Percentiles rank a stretch among this genome's conserved stretches.
These are phyloP conservation scores for Ichneumon xanthorius DNA, from an alignment of 2,888 invertebrate genomes.

Conservation along the genomic window DNA sequence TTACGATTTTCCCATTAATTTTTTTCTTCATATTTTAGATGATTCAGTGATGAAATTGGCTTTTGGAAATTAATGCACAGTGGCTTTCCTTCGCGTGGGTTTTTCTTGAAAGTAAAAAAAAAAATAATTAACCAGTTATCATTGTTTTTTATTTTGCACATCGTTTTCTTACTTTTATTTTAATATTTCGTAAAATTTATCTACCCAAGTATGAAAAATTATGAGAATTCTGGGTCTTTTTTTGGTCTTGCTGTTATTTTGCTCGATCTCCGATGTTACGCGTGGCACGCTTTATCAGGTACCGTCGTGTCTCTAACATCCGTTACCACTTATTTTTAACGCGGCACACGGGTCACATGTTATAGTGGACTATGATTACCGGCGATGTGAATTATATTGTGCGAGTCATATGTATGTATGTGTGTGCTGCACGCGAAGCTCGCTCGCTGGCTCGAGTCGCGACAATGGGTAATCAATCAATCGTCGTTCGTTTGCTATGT, in stretches of 20 bases:
- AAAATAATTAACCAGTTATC: not conserved
- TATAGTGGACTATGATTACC: constrained; percentile 6
- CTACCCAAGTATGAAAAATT: not conserved
- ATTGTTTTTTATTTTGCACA: not conserved
- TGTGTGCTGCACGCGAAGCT: not conserved
- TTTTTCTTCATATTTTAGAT: too few relatives aligned
- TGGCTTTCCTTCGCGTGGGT: constrained; percentile 14
- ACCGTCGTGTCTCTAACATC: not conserved
- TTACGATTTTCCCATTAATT: too few relatives aligned
- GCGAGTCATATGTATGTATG: constrained; percentile 1
- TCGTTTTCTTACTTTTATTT: not conserved
- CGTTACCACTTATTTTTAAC: constrained; percentile 38
- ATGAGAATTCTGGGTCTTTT: not conserved
- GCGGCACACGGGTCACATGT: not conserved
- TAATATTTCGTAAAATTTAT: not conserved
- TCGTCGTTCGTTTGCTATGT: constrained; percentile 57
- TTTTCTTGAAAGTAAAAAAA: not conserved
- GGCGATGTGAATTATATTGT: constrained; percentile 21
- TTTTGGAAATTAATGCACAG: constrained; percentile 5
- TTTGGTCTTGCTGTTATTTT: not conserved
- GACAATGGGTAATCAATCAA: constrained; percentile 70
- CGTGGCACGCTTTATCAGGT: not conserved
- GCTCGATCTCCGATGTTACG: not conserved
- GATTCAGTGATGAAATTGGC: too few relatives aligned
- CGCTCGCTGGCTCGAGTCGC: constrained; percentile 46